A percentile compares a stretch with the other conserved stretches of the same genome.
Conservation (phyloP, 2,797 vertebrate genomes). For the Danio tinwini region DNA sequence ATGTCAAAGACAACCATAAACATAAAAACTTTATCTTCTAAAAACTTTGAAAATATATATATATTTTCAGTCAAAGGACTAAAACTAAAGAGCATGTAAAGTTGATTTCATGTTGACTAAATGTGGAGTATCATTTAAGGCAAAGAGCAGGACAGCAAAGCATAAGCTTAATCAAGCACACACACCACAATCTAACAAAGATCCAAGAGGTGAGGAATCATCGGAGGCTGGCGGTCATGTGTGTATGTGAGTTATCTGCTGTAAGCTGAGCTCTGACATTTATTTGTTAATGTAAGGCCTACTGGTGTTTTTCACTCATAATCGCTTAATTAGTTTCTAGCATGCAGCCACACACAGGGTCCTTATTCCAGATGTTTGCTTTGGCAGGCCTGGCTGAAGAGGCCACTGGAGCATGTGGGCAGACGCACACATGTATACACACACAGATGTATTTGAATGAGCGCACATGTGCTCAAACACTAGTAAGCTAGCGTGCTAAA, state of each 20-base stretch:
- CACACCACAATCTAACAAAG: conserved; percentile 9
- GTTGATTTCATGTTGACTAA: neutral
- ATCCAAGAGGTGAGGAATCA: neutral
- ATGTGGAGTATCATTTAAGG: neutral
- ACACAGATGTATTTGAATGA: conserved; percentile 36
- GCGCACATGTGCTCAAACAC: conserved; percentile 28
- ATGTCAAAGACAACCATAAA: no score
- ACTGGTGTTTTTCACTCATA: conserved; percentile 63
- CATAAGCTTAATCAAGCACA: neutral
- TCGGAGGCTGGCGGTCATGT: conserved; percentile 18
- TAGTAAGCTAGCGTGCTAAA: neutral
- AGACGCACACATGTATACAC: conserved; percentile 16
- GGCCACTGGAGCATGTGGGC: conserved; percentile 60
- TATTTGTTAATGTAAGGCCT: conserved; percentile 64
- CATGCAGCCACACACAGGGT: conserved; percentile 60
- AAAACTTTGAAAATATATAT: no score
- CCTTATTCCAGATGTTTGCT: conserved; percentile 64
- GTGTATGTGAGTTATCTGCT: conserved; percentile 53
- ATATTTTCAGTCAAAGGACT: no score
- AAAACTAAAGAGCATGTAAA: neutral
- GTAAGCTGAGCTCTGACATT: conserved; percentile 53
- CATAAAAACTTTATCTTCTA: no score
- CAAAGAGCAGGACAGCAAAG: neutral
- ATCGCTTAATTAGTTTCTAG: conserved; percentile 61
- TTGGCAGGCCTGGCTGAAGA: conserved; percentile 59